A percentile compares a stretch with the other conserved stretches of the same genome.
phyloP scores from a whole-genome alignment of 1,140 invertebrate species.

The Heliconius eleuchia region DNA sequence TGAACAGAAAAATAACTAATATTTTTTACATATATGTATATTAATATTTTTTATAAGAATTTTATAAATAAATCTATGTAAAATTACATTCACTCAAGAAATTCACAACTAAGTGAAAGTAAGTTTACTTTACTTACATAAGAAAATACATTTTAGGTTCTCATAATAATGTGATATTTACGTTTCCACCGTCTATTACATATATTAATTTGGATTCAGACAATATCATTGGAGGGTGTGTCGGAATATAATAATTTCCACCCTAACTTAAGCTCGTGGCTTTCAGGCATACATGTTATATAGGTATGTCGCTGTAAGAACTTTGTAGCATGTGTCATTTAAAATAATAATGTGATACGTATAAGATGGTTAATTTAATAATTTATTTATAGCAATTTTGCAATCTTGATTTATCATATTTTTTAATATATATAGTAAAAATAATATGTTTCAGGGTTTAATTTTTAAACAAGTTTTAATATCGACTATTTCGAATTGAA shows the following conservation, averaged over 20 bases:
- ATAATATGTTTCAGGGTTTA: too few species aligned
- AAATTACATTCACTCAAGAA: background rate
- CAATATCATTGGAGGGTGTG: slow-evolving; percentile 16
- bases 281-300: slow-evolving; percentile 2
- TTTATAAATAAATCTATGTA: background rate
- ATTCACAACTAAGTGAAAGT: background rate
- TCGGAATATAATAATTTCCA: slow-evolving; percentile 18
- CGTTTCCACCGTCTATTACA: background rate
- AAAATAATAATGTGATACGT: background rate
- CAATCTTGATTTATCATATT: background rate
- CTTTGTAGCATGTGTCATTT: background rate
- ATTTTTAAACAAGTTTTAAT: background rate
- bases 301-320: background rate
- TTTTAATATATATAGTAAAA: background rate
- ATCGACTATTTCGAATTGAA: background rate
- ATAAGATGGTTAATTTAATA: background rate
- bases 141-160: background rate
- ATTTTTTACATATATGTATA: too few species aligned
- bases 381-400: background rate
- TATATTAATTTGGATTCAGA: slow-evolving; percentile 27
- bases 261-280: slow-evolving; percentile 20
- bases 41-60: too few species aligned
- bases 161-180: background rate
- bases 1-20: too few species aligned
- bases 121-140: background rate